These are phyloP conservation scores for Neria commutata DNA, from an alignment of 2,888 invertebrate species.

Conservation along the genomic window DNA sequence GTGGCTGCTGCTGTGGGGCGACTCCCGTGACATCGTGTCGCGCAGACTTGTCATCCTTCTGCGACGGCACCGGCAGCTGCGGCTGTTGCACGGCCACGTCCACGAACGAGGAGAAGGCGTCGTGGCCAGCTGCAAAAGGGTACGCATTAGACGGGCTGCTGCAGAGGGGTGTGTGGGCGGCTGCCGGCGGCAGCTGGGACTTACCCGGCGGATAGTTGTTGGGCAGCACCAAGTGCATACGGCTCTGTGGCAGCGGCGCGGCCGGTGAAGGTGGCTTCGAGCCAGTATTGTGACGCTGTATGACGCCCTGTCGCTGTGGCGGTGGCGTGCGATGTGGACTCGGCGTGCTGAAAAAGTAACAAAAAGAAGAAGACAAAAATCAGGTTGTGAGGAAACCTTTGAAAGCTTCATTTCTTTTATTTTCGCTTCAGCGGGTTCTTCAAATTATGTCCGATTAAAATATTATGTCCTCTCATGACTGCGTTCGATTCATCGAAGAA, in stretches of 20 bases:
- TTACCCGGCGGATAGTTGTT: constrained; percentile 64
- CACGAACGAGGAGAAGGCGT: constrained; percentile 85
- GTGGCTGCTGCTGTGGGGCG: constrained; percentile 31
- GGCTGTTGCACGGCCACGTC: constrained; percentile 93
- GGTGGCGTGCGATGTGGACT: constrained; percentile 63
- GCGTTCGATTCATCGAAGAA: too few relatives aligned
- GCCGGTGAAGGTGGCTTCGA: constrained; percentile 65
- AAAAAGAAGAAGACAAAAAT: not conserved
- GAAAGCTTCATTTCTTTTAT: too few relatives aligned
- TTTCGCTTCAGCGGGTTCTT: too few relatives aligned
- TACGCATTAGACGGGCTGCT: too few relatives aligned
- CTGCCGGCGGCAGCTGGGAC: constrained; percentile 18
- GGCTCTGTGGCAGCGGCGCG: constrained; percentile 63
- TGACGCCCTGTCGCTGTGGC: constrained; percentile 74
- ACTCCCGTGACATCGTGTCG: constrained; percentile 34
- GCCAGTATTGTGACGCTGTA: constrained; percentile 74
- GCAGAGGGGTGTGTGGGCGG: too few relatives aligned
- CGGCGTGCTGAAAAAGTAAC: constrained; percentile 58
- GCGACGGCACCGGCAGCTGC: constrained; percentile 84
- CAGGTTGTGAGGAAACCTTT: not conserved
- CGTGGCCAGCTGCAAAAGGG: constrained; percentile 68
- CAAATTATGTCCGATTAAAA: too few relatives aligned
- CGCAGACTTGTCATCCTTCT: constrained; percentile 60
- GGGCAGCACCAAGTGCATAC: constrained; percentile 62
- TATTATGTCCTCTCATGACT: too few relatives aligned